These are phyloP conservation scores for Drosophila oshimai DNA, from an alignment of 1,140 invertebrate species.

Conservation along the genomic window DNA sequence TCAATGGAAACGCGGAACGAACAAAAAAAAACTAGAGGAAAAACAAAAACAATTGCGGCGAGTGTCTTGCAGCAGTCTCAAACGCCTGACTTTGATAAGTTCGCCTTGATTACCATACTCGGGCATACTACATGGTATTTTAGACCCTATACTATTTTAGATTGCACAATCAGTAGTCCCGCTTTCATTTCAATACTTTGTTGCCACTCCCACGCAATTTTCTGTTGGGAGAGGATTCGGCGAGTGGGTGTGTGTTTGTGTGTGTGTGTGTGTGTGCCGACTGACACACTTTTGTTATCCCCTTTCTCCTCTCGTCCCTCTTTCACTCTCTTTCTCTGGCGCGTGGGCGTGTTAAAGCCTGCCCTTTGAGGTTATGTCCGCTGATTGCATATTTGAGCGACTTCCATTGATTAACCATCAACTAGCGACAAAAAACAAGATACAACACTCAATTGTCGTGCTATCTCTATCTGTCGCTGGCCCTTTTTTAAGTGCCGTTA, in stretches of 20 bases:
- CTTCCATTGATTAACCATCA: conserved; percentile 41
- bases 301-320: not conserved
- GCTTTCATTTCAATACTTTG: conserved; percentile 12
- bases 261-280: not conserved
- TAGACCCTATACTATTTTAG: conserved; percentile 13
- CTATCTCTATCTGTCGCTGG: conserved; percentile 4
- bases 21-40: conserved; percentile 3
- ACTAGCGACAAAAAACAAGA: not conserved
- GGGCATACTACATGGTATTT: not conserved
- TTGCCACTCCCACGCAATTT: conserved; percentile 27
- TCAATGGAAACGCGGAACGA: conserved; percentile 36
- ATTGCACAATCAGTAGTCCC: conserved; percentile 34
- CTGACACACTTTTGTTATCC: conserved; percentile 26
- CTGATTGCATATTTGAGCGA: conserved; percentile 35
- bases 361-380: conserved; percentile 31
- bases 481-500: conserved; percentile 30
- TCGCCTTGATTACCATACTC: conserved; percentile 35
- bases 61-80: conserved; percentile 21
- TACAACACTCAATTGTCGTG: not conserved
- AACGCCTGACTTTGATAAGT: conserved; percentile 38
- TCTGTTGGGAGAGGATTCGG: conserved; percentile 31
- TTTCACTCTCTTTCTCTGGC: not conserved
- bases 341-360: conserved; percentile 18
- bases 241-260: not conserved
- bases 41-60: conserved; percentile 21